Conservation (phyloP, 2,113 vertebrate species). For the Calypte anna region DNA sequence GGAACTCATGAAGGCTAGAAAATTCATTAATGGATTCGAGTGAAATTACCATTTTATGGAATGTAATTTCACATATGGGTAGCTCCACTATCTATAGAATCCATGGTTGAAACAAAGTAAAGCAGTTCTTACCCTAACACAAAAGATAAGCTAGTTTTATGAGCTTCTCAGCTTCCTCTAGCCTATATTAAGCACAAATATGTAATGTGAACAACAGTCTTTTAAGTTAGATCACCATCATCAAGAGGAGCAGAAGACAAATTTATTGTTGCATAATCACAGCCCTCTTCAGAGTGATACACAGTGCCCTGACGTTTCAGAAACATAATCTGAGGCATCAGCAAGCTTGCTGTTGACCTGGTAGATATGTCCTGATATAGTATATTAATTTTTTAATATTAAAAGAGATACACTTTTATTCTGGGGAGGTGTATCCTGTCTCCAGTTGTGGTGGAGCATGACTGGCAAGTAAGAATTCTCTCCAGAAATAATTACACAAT, state of each 20-base stretch:
- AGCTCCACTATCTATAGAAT: slow-evolving; percentile 36
- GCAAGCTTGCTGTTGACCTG: not conserved
- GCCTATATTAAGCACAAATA: slow-evolving; percentile 9
- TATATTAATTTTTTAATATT: not conserved
- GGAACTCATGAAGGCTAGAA: slow-evolving; percentile 42
- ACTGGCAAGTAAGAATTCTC: not conserved
- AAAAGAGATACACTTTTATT: not conserved
- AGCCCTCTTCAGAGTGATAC: not conserved
- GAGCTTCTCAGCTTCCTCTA: slow-evolving; percentile 25
- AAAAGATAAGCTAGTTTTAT: slow-evolving; percentile 40
- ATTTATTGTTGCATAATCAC: slow-evolving; percentile 18
- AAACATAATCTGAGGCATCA: not conserved
- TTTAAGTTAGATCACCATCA: not conserved
- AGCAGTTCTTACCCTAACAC: slow-evolving; percentile 35
- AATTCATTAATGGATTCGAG: slow-evolving; percentile 68
- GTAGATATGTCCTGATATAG: not conserved
- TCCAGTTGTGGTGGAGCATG: not conserved
- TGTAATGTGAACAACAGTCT: not conserved
- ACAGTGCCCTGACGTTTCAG: not conserved
- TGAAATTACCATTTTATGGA: slow-evolving; percentile 67
- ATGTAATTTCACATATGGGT: slow-evolving; percentile 75
- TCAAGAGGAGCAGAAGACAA: not conserved
- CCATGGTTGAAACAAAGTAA: slow-evolving; percentile 63
- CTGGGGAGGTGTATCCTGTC: not conserved
- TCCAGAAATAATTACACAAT: not conserved